Conservation (phyloP, 2,113 vertebrate genomes). For the Enhydra lutris region DNA sequence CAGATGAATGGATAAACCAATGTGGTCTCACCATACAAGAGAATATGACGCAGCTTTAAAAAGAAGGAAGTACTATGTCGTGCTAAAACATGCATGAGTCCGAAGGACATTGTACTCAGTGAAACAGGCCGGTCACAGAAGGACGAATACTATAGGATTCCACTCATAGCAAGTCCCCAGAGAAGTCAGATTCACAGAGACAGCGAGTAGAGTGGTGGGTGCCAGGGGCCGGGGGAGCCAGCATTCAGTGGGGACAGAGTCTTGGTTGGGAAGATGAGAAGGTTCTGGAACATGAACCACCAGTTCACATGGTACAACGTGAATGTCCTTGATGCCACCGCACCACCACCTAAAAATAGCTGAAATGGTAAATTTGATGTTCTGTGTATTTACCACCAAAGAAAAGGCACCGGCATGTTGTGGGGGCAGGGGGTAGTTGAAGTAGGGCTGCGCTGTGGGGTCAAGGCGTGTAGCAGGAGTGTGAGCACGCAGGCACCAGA, state of each 20-base stretch:
- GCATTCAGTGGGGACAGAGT: background rate
- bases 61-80: background rate
- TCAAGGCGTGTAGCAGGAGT: accelerated
- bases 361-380: background rate
- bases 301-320: too few relatives aligned
- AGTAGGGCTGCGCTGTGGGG: accelerated
- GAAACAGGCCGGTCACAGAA: background rate
- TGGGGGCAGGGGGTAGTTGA: background rate
- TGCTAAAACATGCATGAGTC: background rate
- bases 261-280: background rate
- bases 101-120: background rate
- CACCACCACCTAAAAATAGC: background rate
- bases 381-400: background rate
- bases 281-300: background rate
- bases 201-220: background rate
- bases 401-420: accelerated
- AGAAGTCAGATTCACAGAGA: accelerated
- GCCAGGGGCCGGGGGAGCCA: accelerated
- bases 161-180: accelerated
- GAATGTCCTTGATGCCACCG: background rate
- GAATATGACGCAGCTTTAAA: background rate
- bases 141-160: accelerated
- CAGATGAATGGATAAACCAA: background rate
- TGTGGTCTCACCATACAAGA: background rate
- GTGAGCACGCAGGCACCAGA: background rate